These are phyloP conservation scores for Podiceps cristatus DNA, from an alignment of 2,113 vertebrate species.

Conservation along the genomic window DNA sequence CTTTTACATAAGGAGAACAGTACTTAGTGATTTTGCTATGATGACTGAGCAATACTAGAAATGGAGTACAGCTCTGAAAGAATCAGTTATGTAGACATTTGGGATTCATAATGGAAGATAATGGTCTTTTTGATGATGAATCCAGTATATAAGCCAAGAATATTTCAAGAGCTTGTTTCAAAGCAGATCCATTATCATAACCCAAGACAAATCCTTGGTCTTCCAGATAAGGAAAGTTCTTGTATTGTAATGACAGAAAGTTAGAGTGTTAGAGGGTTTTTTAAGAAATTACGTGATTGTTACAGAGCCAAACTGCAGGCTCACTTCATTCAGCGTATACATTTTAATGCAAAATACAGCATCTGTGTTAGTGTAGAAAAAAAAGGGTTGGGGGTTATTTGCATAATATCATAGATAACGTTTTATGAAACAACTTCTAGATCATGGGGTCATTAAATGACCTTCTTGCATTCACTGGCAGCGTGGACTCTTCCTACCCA, in stretches of 20 bases:
- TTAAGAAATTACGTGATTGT: not conserved
- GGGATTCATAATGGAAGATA: conserved; percentile 50
- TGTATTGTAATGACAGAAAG: not conserved
- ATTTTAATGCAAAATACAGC: not conserved
- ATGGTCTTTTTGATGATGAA: conserved; percentile 55
- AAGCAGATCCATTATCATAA: conserved; percentile 30
- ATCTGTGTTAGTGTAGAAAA: not conserved
- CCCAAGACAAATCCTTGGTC: not conserved
- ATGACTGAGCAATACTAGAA: conserved; percentile 46
- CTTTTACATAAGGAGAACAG: not conserved
- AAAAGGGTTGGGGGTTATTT: not conserved
- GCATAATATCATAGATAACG: not conserved
- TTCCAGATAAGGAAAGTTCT: conserved; percentile 8
- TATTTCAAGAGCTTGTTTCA: conserved; percentile 49
- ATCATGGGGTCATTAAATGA: not conserved
- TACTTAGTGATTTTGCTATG: conserved; percentile 17
- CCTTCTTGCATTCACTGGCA: not conserved
- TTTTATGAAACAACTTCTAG: not conserved
- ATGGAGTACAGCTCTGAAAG: conserved; percentile 20
- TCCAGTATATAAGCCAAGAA: conserved; percentile 32
- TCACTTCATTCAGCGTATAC: not conserved
- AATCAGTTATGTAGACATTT: conserved; percentile 13
- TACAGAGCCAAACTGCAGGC: not conserved
- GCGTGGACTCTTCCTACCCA: not conserved
- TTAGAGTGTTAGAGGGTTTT: not conserved